Evolutionary conservation across 2,113 vertebrate species (phyloP).

Genomic region (Pongo pygmaeus): DNA sequence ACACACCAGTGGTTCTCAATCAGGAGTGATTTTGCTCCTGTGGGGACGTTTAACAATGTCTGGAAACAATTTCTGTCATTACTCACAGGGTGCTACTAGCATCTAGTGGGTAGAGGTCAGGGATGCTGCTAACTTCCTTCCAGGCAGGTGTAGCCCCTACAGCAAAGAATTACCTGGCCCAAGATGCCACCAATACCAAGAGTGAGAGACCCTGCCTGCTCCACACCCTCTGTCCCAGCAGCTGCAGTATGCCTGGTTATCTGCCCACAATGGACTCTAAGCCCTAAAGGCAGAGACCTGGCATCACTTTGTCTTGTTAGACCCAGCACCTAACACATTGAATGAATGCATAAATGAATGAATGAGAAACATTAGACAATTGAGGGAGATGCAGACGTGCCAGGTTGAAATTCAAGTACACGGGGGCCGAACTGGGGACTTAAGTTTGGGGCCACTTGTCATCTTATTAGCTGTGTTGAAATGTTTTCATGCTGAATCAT

Average conservation of each 20-base stretch:
- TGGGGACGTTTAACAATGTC: neutral
- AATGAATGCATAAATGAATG: neutral
- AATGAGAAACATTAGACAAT: accelerated
- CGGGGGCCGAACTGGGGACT: too few relatives aligned
- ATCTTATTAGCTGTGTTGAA: neutral
- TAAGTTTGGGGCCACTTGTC: too few relatives aligned
- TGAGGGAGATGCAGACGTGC: neutral
- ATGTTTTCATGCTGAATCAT: neutral
- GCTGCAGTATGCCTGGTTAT: neutral
- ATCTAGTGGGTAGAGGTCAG: neutral
- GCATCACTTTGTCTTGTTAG: neutral
- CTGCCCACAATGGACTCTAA: accelerated
- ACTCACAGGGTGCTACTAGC: accelerated
- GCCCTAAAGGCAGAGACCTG: neutral
- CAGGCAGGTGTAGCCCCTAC: neutral
- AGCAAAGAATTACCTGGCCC: neutral
- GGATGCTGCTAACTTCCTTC: accelerated
- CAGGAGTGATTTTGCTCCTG: neutral
- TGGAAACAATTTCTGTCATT: neutral
- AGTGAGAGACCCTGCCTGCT: neutral
- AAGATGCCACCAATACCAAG: accelerated
- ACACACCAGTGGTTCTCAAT: neutral
- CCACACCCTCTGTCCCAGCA: accelerated
- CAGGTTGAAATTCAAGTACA: neutral
- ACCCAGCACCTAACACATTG: neutral